phyloP scores from a whole-genome alignment of 2,888 invertebrate genomes.

The Cerastis leucographa region DNA sequence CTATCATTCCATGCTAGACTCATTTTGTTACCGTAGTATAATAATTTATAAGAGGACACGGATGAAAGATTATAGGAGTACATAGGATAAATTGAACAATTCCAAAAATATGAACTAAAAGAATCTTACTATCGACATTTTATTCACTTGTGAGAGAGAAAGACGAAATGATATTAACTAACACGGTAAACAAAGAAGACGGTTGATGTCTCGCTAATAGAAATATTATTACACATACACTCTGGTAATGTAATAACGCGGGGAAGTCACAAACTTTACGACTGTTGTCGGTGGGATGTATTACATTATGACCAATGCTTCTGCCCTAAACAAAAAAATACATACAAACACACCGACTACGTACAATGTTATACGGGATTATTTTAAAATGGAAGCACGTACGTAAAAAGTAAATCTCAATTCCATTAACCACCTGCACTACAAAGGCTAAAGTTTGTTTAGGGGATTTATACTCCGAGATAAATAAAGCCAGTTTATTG shows the following conservation, averaged over 20 bases:
- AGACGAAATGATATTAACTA: slow-evolving; percentile 58
- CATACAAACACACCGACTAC: slow-evolving; percentile 33
- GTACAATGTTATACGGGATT: slow-evolving; percentile 53
- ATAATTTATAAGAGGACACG: background rate
- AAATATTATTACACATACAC: slow-evolving; percentile 68
- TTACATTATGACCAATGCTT: slow-evolving; percentile 64
- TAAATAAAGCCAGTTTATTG: slow-evolving; percentile 73
- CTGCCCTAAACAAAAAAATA: slow-evolving; percentile 61
- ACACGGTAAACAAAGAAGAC: slow-evolving; percentile 63
- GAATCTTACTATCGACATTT: slow-evolving; percentile 9
- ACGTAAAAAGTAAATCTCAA: slow-evolving; percentile 67
- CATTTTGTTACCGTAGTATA: background rate
- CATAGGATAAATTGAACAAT: background rate
- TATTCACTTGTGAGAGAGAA: slow-evolving; percentile 21
- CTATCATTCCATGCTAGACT: background rate
- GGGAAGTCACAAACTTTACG: slow-evolving; percentile 69
- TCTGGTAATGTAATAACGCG: slow-evolving; percentile 66
- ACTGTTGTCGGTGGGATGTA: slow-evolving; percentile 59
- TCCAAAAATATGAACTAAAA: slow-evolving; percentile 2
- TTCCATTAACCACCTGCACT: slow-evolving; percentile 68
- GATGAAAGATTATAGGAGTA: background rate
- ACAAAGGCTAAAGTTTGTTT: slow-evolving; percentile 66
- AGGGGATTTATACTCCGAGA: slow-evolving; percentile 66
- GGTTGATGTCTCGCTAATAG: slow-evolving; percentile 65
- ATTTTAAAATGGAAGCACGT: slow-evolving; percentile 64